Evolutionary conservation across 2,888 invertebrate species (phyloP).

Genomic region (Andricus quercusramuli): DNA sequence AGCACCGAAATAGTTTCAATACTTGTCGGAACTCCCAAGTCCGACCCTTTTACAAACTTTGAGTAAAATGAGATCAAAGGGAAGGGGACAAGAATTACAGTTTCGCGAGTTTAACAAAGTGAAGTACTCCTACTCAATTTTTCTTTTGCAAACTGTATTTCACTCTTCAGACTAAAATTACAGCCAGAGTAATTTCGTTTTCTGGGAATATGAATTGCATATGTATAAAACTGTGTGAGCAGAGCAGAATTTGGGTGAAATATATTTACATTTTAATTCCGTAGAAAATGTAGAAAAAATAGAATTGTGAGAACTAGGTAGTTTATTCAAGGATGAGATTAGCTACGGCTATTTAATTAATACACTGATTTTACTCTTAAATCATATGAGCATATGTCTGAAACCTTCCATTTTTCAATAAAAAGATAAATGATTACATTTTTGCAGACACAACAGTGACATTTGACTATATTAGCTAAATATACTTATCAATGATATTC

Average conservation of each 20-base stretch:
- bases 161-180: slow-evolving; percentile 12
- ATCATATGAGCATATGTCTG: not conserved
- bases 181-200: not conserved
- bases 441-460: too few relatives aligned
- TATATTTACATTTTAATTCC: not conserved
- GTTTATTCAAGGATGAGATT: not conserved
- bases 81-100: not conserved
- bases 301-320: not conserved
- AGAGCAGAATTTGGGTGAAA: not conserved
- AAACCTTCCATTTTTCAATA: too few relatives aligned
- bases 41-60: slow-evolving; percentile 16
- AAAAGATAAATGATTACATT: too few relatives aligned
- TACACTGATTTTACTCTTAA: not conserved
- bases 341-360: not conserved
- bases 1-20: slow-evolving; percentile 16
- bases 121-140: slow-evolving; percentile 6
- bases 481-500: too few relatives aligned
- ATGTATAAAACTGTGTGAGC: not conserved
- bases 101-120: slow-evolving; percentile 10
- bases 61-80: not conserved
- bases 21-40: not conserved
- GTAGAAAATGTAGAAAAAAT: not conserved
- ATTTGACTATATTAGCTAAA: too few relatives aligned
- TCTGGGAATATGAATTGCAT: slow-evolving; percentile 18
- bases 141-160: slow-evolving; percentile 20